These are phyloP conservation scores for Actinopyga echinites DNA, from an alignment of 53 echinoderm and acorn worm species.

Conservation along the genomic window DNA sequence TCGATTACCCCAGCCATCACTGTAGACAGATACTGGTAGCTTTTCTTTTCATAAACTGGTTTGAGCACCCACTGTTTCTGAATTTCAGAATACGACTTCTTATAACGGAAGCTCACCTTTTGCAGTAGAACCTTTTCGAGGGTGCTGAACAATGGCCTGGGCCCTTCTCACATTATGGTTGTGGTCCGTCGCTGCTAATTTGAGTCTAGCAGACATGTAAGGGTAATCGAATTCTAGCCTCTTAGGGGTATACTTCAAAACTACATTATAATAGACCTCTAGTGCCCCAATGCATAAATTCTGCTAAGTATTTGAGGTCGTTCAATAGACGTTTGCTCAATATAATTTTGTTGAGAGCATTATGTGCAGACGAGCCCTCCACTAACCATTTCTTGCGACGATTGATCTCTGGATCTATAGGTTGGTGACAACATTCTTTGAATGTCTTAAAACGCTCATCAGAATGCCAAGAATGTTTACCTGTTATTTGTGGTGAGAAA, in stretches of 20 bases:
- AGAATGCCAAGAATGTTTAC: not conserved
- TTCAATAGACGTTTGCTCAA: not conserved
- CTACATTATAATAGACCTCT: not conserved
- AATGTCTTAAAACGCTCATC: not conserved
- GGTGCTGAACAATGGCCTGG: too few species aligned
- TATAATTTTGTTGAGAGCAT: not conserved
- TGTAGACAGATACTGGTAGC: not conserved
- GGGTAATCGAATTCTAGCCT: too few species aligned
- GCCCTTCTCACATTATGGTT: too few species aligned
- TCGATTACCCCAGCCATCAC: slow-evolving; percentile 6
- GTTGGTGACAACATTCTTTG: slow-evolving; percentile 1
- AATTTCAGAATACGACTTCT: not conserved
- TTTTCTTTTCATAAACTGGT: slow-evolving; percentile 26
- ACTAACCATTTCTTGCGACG: not conserved
- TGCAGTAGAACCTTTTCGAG: too few species aligned
- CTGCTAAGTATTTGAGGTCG: not conserved
- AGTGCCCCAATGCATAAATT: slow-evolving; percentile 25
- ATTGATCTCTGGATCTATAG: not conserved
- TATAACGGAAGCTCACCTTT: too few species aligned
- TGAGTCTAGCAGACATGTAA: too few species aligned
- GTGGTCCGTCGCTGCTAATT: too few species aligned
- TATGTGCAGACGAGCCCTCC: slow-evolving; percentile 1
- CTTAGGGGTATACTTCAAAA: not conserved
- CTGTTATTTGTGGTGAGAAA: not conserved
- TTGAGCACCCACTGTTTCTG: slow-evolving; percentile 21